phyloP scores from a whole-genome alignment of 2,888 invertebrate genomes.

The Graphium colonna region DNA sequence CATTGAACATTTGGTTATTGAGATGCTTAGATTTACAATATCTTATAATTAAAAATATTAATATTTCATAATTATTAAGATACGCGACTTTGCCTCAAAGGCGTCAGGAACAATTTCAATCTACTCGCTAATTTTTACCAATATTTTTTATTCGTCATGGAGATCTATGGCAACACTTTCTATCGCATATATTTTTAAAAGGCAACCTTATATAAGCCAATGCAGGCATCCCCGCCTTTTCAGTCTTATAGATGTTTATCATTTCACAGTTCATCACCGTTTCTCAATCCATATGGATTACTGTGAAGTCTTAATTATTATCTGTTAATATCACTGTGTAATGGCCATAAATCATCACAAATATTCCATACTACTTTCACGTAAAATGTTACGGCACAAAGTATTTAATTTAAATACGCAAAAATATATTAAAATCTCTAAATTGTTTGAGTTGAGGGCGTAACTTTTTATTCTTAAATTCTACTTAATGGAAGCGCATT shows the following conservation, averaged over 20 bases:
- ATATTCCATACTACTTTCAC: too few species aligned
- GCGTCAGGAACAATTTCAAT: conserved; percentile 77
- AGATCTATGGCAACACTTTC: conserved; percentile 63
- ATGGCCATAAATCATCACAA: neutral
- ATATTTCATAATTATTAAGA: conserved; percentile 58
- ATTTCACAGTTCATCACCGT: neutral
- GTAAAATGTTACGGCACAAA: neutral
- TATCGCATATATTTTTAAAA: conserved; percentile 66
- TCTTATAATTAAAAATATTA: conserved; percentile 62
- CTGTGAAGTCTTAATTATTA: neutral
- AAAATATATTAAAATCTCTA: neutral
- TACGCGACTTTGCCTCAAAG: conserved; percentile 74
- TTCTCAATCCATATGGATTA: neutral
- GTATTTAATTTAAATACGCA: neutral
- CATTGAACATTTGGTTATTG: conserved; percentile 78
- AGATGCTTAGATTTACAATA: conserved; percentile 65
- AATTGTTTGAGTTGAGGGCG: neutral
- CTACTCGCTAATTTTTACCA: conserved; percentile 75
- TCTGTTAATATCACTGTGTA: neutral
- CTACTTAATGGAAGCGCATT: conserved; percentile 22
- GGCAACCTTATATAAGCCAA: conserved; percentile 33
- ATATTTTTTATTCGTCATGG: conserved; percentile 59
- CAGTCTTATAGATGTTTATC: conserved; percentile 16
- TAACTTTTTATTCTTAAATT: conserved; percentile 10
- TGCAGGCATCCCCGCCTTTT: conserved; percentile 13